Evolutionary conservation across 2,888 invertebrate species (phyloP).

Genomic region (Iphiclides podalirius): DNA sequence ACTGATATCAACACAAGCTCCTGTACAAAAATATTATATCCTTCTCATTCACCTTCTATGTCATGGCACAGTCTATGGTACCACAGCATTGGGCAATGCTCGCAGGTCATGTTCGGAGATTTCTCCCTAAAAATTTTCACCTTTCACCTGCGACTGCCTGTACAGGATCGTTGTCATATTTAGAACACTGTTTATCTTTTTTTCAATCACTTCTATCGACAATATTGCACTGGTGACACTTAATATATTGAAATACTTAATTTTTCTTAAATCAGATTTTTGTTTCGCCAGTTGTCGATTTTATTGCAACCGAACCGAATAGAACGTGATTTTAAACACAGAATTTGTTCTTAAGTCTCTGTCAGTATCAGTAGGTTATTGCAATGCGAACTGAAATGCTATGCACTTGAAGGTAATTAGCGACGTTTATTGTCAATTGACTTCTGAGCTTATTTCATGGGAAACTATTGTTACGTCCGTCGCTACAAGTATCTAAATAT

Average conservation of each 20-base stretch:
- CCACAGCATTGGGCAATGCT: slow-evolving; percentile 97
- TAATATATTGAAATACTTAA: too few relatives aligned
- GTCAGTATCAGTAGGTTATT: background rate
- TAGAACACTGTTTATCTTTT: too few relatives aligned
- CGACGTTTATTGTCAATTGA: slow-evolving; percentile 19
- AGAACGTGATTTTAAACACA: too few relatives aligned
- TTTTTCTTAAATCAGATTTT: too few relatives aligned
- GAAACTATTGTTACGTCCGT: background rate
- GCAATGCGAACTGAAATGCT: slow-evolving; percentile 4
- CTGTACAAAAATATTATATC: too few relatives aligned
- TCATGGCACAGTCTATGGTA: slow-evolving; percentile 93
- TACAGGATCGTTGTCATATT: too few relatives aligned
- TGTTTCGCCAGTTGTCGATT: too few relatives aligned
- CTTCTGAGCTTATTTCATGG: slow-evolving; percentile 6
- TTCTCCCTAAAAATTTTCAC: slow-evolving; percentile 82
- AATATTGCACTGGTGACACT: too few relatives aligned
- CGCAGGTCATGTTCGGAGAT: slow-evolving; percentile 89
- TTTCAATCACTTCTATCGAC: too few relatives aligned
- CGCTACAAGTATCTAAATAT: background rate
- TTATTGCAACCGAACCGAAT: too few relatives aligned
- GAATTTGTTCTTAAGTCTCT: background rate
- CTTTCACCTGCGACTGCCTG: too few relatives aligned
- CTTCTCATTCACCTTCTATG: slow-evolving; percentile 87
- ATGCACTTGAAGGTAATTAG: slow-evolving; percentile 12
- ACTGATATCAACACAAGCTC: too few relatives aligned